Percentiles rank a stretch among this genome's conserved stretches.
These are phyloP conservation scores for Venustaconcha ellipsiformis DNA, from an alignment of 1,140 invertebrate genomes.

Conservation along the genomic window DNA sequence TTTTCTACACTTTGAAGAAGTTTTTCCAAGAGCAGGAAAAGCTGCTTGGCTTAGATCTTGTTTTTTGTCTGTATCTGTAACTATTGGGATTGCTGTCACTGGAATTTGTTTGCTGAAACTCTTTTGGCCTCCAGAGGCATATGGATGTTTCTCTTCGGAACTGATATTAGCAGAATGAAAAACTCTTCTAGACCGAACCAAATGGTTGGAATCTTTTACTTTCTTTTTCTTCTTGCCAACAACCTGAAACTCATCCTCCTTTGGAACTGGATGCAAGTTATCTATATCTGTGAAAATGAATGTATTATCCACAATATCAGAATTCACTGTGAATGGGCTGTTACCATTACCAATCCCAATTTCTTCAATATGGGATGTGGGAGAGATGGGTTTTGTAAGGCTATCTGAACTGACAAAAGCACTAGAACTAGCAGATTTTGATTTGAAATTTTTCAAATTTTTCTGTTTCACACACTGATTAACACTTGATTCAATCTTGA, in stretches of 20 bases:
- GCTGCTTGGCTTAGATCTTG: slow-evolving; percentile 59
- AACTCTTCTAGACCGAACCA: too few relatives aligned
- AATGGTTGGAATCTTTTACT: background rate
- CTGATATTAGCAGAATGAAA: too few relatives aligned
- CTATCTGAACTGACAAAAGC: background rate
- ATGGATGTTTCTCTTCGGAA: too few relatives aligned
- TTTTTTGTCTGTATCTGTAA: slow-evolving; percentile 25
- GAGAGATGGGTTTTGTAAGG: background rate
- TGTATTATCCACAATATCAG: slow-evolving; percentile 15
- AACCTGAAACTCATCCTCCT: slow-evolving; percentile 48
- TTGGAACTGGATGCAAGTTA: slow-evolving; percentile 27
- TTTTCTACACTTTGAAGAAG: slow-evolving; percentile 18
- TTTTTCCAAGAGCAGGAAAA: slow-evolving; percentile 51
- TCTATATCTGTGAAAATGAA: slow-evolving; percentile 54
- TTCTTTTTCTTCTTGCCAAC: slow-evolving; percentile 56
- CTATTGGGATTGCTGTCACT: background rate
- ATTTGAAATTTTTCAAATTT: slow-evolving; percentile 33
- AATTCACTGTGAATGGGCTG: background rate
- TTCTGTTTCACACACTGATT: slow-evolving; percentile 39
- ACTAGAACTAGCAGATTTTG: slow-evolving; percentile 12
- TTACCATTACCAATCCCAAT: background rate
- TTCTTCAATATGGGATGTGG: background rate
- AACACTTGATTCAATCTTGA: slow-evolving; percentile 13
- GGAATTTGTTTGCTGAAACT: too few relatives aligned
- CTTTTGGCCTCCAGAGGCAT: too few relatives aligned